These are phyloP conservation scores for Sceloporus undulatus DNA, from an alignment of 2,113 vertebrate genomes.

Conservation along the genomic window DNA sequence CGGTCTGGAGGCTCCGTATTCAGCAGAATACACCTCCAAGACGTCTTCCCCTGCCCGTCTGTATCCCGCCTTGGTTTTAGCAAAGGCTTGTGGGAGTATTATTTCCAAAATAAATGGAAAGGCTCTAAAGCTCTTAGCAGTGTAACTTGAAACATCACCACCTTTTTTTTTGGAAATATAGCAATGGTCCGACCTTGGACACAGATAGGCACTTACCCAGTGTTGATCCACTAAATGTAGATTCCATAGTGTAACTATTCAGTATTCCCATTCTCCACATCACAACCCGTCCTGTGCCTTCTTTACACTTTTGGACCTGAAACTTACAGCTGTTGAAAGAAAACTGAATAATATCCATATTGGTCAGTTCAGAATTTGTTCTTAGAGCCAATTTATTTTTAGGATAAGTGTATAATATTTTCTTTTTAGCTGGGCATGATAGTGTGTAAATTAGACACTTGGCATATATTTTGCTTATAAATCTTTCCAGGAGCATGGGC, in stretches of 20 bases:
- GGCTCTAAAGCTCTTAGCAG: background rate
- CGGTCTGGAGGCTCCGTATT: no score
- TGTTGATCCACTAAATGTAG: slow-evolving; percentile 89
- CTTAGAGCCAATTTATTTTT: background rate
- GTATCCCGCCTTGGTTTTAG: no score
- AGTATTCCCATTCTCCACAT: slow-evolving; percentile 92
- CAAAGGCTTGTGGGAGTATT: background rate
- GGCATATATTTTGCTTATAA: background rate
- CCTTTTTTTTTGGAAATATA: background rate
- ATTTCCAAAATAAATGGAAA: background rate
- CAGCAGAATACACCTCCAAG: no score
- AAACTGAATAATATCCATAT: slow-evolving; percentile 78
- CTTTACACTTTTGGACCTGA: slow-evolving; percentile 90
- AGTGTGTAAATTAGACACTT: background rate
- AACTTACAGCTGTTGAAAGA: slow-evolving; percentile 93
- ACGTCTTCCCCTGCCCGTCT: no score
- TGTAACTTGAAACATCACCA: background rate
- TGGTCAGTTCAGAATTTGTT: slow-evolving; percentile 13
- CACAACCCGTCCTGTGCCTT: slow-evolving; percentile 88
- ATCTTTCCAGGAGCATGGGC: background rate
- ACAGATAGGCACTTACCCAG: slow-evolving; percentile 79
- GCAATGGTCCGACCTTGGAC: background rate
- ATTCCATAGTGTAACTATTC: slow-evolving; percentile 96
- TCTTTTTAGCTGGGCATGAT: background rate
- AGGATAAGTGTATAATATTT: no score